phyloP scores from a whole-genome alignment of 2,113 vertebrate genomes.

The Spilogale gracilis region DNA sequence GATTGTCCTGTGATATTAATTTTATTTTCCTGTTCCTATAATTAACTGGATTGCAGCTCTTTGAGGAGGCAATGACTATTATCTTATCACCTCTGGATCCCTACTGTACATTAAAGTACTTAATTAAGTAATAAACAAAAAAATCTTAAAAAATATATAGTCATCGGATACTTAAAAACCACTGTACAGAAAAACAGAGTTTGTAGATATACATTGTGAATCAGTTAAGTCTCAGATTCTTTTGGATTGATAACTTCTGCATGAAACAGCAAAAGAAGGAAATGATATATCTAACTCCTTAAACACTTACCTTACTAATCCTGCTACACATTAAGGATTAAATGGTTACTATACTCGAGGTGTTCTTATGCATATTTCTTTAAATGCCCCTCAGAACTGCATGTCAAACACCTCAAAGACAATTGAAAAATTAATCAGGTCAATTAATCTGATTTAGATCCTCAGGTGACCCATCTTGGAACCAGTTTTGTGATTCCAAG shows the following conservation, averaged over 20 bases:
- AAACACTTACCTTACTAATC: slow-evolving; percentile 6
- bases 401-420: background rate
- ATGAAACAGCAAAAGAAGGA: background rate
- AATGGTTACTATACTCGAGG: background rate
- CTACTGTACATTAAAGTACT: background rate
- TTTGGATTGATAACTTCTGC: slow-evolving; percentile 2
- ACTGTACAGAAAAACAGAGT: background rate
- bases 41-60: background rate
- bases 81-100: background rate
- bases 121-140: background rate
- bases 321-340: background rate
- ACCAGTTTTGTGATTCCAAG: background rate
- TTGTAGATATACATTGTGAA: slow-evolving; percentile 4
- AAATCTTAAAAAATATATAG: background rate
- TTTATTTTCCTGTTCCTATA: slow-evolving; percentile 45
- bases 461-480: background rate
- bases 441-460: background rate
- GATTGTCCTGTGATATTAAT: background rate
- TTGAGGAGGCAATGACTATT: slow-evolving; percentile 9
- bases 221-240: background rate
- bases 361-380: background rate
- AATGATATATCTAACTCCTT: background rate
- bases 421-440: background rate
- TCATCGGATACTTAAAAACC: slow-evolving; percentile 14
- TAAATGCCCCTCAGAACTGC: background rate